These are phyloP conservation scores for Ennomos erosarius DNA, from an alignment of 2,888 invertebrate genomes.

Conservation along the genomic window DNA sequence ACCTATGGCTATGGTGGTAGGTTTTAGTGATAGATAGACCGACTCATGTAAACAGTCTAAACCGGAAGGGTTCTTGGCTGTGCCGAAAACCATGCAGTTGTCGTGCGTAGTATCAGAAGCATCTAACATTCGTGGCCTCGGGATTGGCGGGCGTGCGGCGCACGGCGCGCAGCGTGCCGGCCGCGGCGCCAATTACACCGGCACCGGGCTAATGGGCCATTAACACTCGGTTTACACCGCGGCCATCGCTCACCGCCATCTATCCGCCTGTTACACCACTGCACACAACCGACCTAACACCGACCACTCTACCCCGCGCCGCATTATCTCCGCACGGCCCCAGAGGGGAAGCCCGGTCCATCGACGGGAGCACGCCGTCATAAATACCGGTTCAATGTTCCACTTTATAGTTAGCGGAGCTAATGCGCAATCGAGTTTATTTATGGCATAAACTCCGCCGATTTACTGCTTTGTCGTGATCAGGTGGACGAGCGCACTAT, in stretches of 20 bases:
- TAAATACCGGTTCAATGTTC: constrained; percentile 52
- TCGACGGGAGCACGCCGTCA: constrained; percentile 35
- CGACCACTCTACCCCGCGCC: constrained; percentile 41
- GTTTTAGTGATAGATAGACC: no score
- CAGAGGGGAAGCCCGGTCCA: constrained; percentile 28
- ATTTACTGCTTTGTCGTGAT: constrained; percentile 50
- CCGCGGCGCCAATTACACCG: constrained; percentile 71
- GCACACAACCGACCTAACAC: constrained; percentile 34
- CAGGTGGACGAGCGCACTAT: constrained; percentile 39
- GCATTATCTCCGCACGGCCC: constrained; percentile 37
- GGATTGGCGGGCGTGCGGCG: constrained; percentile 42
- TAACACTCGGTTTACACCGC: constrained; percentile 76
- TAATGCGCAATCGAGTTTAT: constrained; percentile 56
- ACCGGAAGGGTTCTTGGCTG: constrained; percentile 24
- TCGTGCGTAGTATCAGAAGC: constrained; percentile 69
- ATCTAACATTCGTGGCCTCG: constrained; percentile 48
- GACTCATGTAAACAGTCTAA: no score
- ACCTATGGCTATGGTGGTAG: no score
- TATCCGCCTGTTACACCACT: constrained; percentile 26
- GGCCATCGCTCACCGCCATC: constrained; percentile 69
- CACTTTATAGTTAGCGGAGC: constrained; percentile 50
- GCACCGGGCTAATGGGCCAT: constrained; percentile 76
- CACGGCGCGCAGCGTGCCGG: constrained; percentile 51
- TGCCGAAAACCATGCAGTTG: constrained; percentile 58
- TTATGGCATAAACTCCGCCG: constrained; percentile 48